A percentile compares a stretch with the other conserved stretches of the same genome.
Conservation (phyloP, 2,888 invertebrate species). For the Callosobruchus maculatus region DNA sequence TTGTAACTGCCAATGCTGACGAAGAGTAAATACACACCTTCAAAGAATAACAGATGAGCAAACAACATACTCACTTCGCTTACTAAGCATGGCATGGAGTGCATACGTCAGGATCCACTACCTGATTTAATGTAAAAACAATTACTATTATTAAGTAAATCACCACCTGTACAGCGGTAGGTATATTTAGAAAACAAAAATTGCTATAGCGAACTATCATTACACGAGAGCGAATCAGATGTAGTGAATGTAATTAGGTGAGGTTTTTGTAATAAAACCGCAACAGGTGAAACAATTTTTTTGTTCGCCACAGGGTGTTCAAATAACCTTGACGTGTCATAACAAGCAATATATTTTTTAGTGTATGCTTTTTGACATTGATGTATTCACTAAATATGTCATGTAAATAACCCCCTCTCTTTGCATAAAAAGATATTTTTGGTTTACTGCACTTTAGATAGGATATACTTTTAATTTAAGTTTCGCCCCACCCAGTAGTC, state of each 20-base stretch:
- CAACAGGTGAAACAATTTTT: neutral
- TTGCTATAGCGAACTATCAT: neutral
- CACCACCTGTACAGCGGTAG: neutral
- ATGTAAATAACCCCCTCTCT: too few species aligned
- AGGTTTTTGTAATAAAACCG: neutral
- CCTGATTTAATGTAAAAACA: neutral
- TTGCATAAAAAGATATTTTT: too few species aligned
- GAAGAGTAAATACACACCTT: neutral
- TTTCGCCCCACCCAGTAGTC: too few species aligned
- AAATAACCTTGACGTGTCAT: too few species aligned
- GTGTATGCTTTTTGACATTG: too few species aligned
- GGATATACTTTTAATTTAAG: too few species aligned
- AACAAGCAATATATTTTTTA: too few species aligned
- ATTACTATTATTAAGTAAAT: neutral
- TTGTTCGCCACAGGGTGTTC: neutral
- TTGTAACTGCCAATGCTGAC: neutral
- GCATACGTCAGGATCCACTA: neutral
- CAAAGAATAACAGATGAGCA: neutral
- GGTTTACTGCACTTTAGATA: too few species aligned
- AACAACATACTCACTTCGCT: neutral
- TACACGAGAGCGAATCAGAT: neutral
- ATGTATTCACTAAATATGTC: too few species aligned
- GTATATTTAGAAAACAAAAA: neutral
- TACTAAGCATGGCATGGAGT: neutral
- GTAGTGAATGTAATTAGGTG: neutral